These are phyloP conservation scores for Decapterus maruadsi DNA, from an alignment of 2,797 vertebrate species.

Conservation along the genomic window DNA sequence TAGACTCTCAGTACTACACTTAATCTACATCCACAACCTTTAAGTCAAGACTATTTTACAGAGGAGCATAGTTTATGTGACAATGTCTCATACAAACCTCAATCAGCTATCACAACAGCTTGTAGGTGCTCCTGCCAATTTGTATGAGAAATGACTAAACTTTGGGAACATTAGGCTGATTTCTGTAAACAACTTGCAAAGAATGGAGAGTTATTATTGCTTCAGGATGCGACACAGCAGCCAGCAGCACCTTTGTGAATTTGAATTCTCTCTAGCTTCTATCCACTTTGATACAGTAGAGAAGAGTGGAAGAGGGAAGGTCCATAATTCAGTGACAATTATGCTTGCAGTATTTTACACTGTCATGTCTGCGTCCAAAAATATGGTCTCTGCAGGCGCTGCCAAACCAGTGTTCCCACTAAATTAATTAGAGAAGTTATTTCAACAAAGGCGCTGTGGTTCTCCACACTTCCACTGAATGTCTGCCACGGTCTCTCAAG, in stretches of 20 bases:
- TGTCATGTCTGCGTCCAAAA: slow-evolving; percentile 59
- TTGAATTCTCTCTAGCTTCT: slow-evolving; percentile 12
- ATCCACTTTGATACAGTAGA: slow-evolving; percentile 9
- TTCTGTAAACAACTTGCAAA: slow-evolving; percentile 1
- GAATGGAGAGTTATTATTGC: background rate
- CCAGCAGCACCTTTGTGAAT: slow-evolving; percentile 12
- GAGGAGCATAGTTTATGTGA: background rate
- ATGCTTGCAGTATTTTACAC: slow-evolving; percentile 43
- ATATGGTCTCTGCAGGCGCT: slow-evolving; percentile 52
- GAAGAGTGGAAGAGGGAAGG: slow-evolving; percentile 7
- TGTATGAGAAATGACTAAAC: background rate
- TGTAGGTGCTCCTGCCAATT: background rate
- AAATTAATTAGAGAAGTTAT: slow-evolving; percentile 72
- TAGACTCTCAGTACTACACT: background rate
- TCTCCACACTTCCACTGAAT: slow-evolving; percentile 56
- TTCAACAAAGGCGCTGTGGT: slow-evolving; percentile 49
- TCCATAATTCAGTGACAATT: slow-evolving; percentile 32
- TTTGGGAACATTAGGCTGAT: background rate
- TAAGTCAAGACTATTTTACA: background rate
- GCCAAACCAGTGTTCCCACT: slow-evolving; percentile 64
- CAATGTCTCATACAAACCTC: background rate
- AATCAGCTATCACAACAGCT: background rate
- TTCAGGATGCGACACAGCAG: slow-evolving; percentile 35
- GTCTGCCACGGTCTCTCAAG: slow-evolving; percentile 37
- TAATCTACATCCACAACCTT: background rate